Base-by-base conservation (phyloP, 2,888 invertebrate genomes). In the Nemoura dubitans region DNA sequence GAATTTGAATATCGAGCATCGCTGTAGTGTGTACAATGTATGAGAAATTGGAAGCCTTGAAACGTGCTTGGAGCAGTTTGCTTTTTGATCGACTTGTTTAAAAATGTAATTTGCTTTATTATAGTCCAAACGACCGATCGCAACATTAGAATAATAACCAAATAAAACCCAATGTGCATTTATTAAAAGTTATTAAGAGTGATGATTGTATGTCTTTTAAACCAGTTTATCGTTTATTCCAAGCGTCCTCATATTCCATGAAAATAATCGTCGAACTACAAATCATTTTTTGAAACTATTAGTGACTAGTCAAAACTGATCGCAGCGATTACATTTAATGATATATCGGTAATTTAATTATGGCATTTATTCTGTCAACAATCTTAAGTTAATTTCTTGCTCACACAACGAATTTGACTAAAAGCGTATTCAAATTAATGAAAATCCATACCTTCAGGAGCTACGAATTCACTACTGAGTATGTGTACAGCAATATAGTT, bases 271-370 rank as follows among this genome's bases (percentile, higher is more conserved):
- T 10, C 59, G 3, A 59, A 21, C 14, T 59, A 59, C 59, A 59
- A 59, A 59, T 59, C 59, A 59, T 59, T 59, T 59, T 59, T 59
- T 78, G 5, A 28, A 78, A 78, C 28, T 78, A 78, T 78, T 78
- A 78, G 78, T 78, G 78, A 78, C 27, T 78, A 78, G 26, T 78
- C 78, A 78, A 78, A 78, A 78, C 78, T 78, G 78, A 78, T 26
- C 78, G 28, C 59, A 78, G 26, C 28, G 28, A 78, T 27, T 78
- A 78, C 27, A 78, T 78, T 25, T 78, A 28, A 78, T 78, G 5
- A 78, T 27, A 27, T 78, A 78, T 78, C 25, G 28, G 78, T 78
- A 26, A 78, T 59, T 59, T 59, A 59, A 59, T 21, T 10, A 21
- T 59, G 59, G 59, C 14, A 16, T 7, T 59, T 59, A 59, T 21